These are phyloP conservation scores for Pteria penguin DNA, from an alignment of 2,888 invertebrate species.

Conservation along the genomic window DNA sequence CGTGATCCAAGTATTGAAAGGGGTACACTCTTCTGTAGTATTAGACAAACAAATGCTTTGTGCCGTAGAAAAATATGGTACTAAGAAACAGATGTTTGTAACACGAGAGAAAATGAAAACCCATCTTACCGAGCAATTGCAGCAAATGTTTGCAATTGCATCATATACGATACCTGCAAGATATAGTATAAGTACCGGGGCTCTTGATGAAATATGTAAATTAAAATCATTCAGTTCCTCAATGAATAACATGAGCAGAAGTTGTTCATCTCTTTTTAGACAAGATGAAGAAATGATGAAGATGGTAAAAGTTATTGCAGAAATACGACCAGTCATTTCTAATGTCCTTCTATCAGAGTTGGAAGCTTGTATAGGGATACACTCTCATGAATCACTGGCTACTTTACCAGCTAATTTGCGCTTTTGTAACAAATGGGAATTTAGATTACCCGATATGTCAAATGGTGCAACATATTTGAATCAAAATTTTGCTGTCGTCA, in stretches of 20 bases:
- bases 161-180: not conserved
- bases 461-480: not conserved
- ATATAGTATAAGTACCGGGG: not conserved
- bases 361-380: not conserved
- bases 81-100: slow-evolving; percentile 3
- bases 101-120: not conserved
- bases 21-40: not conserved
- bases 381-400: not conserved
- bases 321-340: not conserved
- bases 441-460: not conserved
- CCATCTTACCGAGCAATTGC: not conserved
- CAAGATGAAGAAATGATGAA: too few relatives aligned
- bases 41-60: not conserved
- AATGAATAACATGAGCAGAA: not conserved
- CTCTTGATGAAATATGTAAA: not conserved
- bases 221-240: not conserved
- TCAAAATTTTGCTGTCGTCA: not conserved
- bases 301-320: too few relatives aligned
- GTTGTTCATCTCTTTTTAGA: too few relatives aligned
- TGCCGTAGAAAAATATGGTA: not conserved
- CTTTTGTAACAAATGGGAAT: not conserved
- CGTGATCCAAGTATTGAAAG: not conserved
- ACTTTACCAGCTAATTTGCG: too few relatives aligned
- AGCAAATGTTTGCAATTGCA: not conserved
- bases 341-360: not conserved